These are phyloP conservation scores for Urocitellus parryii DNA, from an alignment of 2,113 vertebrate genomes.

Conservation along the genomic window DNA sequence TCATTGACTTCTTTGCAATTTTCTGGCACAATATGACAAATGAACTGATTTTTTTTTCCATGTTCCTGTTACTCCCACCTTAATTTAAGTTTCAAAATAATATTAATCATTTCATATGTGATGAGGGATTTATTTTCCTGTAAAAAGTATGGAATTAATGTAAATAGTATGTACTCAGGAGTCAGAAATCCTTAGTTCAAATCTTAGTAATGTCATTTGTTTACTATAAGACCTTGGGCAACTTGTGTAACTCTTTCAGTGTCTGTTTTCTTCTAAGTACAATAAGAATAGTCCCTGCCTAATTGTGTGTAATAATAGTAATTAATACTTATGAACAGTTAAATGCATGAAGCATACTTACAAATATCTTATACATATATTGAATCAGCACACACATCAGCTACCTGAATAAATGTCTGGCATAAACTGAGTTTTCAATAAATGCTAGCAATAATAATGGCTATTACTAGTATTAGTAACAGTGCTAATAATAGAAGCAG, in stretches of 20 bases:
- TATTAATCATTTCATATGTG: neutral
- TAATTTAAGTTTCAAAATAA: slow-evolving; percentile 5
- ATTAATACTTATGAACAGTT: neutral
- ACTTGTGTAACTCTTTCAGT: neutral
- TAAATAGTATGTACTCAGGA: neutral
- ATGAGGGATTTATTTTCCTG: neutral
- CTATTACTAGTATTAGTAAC: neutral
- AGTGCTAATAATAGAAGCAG: neutral
- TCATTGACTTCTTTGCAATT: slow-evolving; percentile 49
- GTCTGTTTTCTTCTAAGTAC: neutral
- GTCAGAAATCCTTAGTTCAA: neutral
- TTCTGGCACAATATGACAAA: neutral
- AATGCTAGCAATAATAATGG: neutral
- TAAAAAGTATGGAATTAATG: neutral
- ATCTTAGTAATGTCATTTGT: neutral
- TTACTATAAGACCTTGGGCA: neutral
- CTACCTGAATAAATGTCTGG: neutral
- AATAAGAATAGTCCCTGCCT: neutral
- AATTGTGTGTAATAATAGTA: neutral
- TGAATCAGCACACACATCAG: neutral
- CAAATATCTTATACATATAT: neutral
- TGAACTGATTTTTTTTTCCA: slow-evolving; percentile 34
- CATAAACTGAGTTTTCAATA: neutral
- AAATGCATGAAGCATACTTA: neutral
- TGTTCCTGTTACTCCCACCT: neutral